A percentile compares a stretch with the other conserved stretches of the same genome.
Conservation (phyloP, 2,113 vertebrate species). For the Cavia porcellus region DNA sequence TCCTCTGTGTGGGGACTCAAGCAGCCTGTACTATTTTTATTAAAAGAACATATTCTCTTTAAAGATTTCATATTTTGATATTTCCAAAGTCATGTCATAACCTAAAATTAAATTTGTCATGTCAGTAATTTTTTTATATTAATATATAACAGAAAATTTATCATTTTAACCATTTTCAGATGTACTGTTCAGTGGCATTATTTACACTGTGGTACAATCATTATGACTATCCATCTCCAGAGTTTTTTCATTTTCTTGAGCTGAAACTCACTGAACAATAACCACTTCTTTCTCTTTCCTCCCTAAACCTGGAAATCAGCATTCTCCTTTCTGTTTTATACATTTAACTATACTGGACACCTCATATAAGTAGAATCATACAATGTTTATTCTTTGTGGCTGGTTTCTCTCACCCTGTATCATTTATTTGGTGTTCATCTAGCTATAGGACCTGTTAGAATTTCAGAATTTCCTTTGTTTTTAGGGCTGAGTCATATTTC, state of each 20-base stretch:
- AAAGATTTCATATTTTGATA: conserved; percentile 5
- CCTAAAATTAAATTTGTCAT: neutral
- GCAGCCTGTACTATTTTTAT: neutral
- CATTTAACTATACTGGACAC: neutral
- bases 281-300: neutral
- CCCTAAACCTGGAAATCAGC: neutral
- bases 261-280: neutral
- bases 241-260: neutral
- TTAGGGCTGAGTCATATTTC: neutral
- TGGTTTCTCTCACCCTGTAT: neutral
- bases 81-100: conserved; percentile 33
- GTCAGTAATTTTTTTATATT: conserved; percentile 8
- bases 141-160: neutral
- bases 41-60: conserved; percentile 24
- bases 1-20: too few species aligned
- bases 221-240: neutral
- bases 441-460: neutral
- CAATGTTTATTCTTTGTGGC: neutral
- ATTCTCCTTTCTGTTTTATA: neutral
- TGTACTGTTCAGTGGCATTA: neutral
- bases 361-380: neutral
- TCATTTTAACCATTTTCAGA: neutral
- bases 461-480: neutral
- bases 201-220: neutral
- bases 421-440: neutral